Conservation (phyloP, 1,140 invertebrate species). For the Catajapyx aquilonaris region DNA sequence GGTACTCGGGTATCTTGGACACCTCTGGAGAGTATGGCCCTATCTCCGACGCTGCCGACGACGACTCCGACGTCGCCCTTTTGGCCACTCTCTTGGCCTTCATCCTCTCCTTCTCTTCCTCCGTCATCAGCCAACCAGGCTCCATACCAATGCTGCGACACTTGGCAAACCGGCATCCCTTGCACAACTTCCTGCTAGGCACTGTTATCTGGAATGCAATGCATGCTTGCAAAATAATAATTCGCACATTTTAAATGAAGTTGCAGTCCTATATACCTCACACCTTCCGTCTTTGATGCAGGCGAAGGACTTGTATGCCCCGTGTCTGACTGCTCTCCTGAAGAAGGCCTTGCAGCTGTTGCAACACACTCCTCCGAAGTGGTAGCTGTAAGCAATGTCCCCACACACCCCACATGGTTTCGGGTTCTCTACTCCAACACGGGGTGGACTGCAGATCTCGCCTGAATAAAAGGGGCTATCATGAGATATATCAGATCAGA, state of each 20-base stretch:
- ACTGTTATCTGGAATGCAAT: too few relatives aligned
- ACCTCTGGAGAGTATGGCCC: background rate
- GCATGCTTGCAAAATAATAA: too few relatives aligned
- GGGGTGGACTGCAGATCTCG: too few relatives aligned
- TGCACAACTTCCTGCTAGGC: slow-evolving; percentile 15
- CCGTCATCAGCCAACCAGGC: slow-evolving; percentile 25
- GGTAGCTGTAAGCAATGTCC: slow-evolving; percentile 21
- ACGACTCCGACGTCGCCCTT: background rate
- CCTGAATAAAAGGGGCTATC: too few relatives aligned
- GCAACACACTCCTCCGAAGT: slow-evolving; percentile 23
- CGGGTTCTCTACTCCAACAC: too few relatives aligned
- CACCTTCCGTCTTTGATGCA: slow-evolving; percentile 18
- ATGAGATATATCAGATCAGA: too few relatives aligned
- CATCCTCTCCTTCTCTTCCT: slow-evolving; percentile 20
- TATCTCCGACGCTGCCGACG: background rate
- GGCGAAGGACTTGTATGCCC: slow-evolving; percentile 17
- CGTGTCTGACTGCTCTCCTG: slow-evolving; percentile 18
- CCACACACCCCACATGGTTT: too few relatives aligned
- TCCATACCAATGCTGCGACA: slow-evolving; percentile 25
- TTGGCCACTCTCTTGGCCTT: slow-evolving; percentile 11
- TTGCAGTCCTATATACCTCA: too few relatives aligned
- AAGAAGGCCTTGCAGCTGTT: slow-evolving; percentile 24
- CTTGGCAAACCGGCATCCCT: slow-evolving; percentile 22
- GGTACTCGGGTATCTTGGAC: background rate
- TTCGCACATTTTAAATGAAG: too few relatives aligned